Conservation (phyloP, 1,140 invertebrate genomes). For the Zaprionus davidi region DNA sequence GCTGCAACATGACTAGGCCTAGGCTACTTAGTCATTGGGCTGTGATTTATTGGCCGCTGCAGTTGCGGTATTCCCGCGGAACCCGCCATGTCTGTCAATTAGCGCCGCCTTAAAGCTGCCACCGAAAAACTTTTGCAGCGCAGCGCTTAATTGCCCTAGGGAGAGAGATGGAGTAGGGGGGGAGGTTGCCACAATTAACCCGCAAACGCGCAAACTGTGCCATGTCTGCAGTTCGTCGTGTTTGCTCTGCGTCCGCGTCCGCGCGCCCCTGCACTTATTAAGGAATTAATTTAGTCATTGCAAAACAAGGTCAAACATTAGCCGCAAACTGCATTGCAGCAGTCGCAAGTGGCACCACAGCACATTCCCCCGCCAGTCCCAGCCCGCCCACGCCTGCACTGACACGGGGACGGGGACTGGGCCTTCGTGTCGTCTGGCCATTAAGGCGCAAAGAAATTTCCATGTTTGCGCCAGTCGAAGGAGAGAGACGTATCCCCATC, state of each 20-base stretch:
- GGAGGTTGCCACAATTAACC: conserved; percentile 44
- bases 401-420: neutral
- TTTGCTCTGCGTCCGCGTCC: conserved; percentile 39
- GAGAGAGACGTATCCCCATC: conserved; percentile 14
- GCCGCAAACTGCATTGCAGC: conserved; percentile 82
- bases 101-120: conserved; percentile 57
- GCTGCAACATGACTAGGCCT: conserved; percentile 60
- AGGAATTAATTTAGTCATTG: conserved; percentile 83
- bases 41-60: conserved; percentile 68
- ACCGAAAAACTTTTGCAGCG: conserved; percentile 61
- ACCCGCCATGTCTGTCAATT: conserved; percentile 76
- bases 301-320: conserved; percentile 83
- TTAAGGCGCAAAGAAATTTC: conserved; percentile 75
- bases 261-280: conserved; percentile 64
- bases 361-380: conserved; percentile 12
- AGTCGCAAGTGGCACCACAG: conserved; percentile 49
- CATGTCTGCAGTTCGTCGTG: conserved; percentile 73
- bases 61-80: conserved; percentile 61
- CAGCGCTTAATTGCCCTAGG: conserved; percentile 1
- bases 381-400: conserved; percentile 50
- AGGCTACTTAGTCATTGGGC: conserved; percentile 64
- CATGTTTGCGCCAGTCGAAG: conserved; percentile 35
- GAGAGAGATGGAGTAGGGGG: neutral
- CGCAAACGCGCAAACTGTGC: conserved; percentile 54
- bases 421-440: conserved; percentile 69